These are phyloP conservation scores for Lasioglossum pauxillum DNA, from an alignment of 2,888 invertebrate species.

Conservation along the genomic window DNA sequence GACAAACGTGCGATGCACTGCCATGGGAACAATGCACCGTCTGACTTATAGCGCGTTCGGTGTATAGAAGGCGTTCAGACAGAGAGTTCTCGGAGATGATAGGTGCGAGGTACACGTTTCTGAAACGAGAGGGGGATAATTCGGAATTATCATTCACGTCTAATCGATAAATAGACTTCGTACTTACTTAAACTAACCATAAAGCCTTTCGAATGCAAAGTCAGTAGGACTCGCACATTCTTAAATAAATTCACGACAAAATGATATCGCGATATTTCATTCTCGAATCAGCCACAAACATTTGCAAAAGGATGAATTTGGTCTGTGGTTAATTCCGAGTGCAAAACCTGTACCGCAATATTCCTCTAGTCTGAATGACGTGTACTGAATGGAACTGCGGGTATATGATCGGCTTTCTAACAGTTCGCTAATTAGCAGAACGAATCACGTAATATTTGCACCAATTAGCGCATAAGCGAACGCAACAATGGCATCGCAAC, in stretches of 20 bases:
- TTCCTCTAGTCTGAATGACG: constrained; percentile 23
- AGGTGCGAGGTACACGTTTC: constrained; percentile 64
- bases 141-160: constrained; percentile 61
- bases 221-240: too few relatives aligned
- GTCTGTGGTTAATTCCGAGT: background rate
- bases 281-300: too few relatives aligned
- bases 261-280: too few relatives aligned
- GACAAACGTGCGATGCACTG: constrained; percentile 57
- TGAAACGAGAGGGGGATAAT: constrained; percentile 59
- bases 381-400: constrained; percentile 34
- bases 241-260: too few relatives aligned
- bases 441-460: constrained; percentile 62
- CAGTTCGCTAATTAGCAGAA: constrained; percentile 66
- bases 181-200: background rate
- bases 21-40: constrained; percentile 71
- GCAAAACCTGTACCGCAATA: background rate
- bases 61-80: constrained; percentile 47
- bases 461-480: constrained; percentile 64
- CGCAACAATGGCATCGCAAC: constrained; percentile 59
- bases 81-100: constrained; percentile 62
- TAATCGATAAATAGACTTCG: constrained; percentile 58
- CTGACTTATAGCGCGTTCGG: constrained; percentile 63
- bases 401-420: constrained; percentile 40
- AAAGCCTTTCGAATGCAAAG: too few relatives aligned
- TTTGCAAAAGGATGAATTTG: background rate